phyloP scores from a whole-genome alignment of 64 coral and sea anemone genomes.

The Stichodactyla mertensii region DNA sequence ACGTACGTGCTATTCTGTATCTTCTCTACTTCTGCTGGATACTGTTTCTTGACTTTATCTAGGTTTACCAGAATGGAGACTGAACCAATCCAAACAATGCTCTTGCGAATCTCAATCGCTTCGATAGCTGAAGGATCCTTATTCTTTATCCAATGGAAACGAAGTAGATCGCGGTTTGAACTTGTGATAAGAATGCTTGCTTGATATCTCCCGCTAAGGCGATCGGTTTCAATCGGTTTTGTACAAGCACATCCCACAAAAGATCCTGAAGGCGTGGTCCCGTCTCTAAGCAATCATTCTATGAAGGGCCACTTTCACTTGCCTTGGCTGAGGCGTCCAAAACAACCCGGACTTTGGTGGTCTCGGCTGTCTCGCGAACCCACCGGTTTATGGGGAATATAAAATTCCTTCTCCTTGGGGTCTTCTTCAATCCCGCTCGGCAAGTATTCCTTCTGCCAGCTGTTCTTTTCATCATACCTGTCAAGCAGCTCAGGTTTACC shows the following conservation, averaged over 20 bases:
- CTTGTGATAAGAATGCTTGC: neutral
- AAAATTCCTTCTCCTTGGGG: neutral
- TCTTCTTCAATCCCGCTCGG: constrained; percentile 4
- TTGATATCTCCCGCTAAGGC: too few relatives aligned
- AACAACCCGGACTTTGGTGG: neutral
- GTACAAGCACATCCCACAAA: too few relatives aligned
- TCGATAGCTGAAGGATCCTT: neutral
- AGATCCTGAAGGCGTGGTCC: too few relatives aligned
- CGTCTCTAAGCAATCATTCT: too few relatives aligned
- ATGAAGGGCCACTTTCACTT: neutral
- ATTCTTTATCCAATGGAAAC: constrained; percentile 45
- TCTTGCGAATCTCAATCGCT: constrained; percentile 19
- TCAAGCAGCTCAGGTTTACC: neutral
- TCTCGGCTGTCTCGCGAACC: neutral
- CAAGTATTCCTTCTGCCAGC: neutral
- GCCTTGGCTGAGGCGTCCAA: neutral
- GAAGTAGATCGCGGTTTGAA: neutral
- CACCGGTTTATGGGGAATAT: constrained; percentile 7
- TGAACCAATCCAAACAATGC: constrained; percentile 41
- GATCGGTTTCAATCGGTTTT: too few relatives aligned
- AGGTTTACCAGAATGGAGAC: constrained; percentile 32
- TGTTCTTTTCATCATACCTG: constrained; percentile 19
- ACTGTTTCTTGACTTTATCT: too few relatives aligned
- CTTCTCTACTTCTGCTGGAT: too few relatives aligned
- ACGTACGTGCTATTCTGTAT: constrained; percentile 30